Evolutionary conservation across 1,140 invertebrate species (phyloP), one percentile per base, ranked within the genome.

Genomic region (Neodiprion lecontei): DNA sequence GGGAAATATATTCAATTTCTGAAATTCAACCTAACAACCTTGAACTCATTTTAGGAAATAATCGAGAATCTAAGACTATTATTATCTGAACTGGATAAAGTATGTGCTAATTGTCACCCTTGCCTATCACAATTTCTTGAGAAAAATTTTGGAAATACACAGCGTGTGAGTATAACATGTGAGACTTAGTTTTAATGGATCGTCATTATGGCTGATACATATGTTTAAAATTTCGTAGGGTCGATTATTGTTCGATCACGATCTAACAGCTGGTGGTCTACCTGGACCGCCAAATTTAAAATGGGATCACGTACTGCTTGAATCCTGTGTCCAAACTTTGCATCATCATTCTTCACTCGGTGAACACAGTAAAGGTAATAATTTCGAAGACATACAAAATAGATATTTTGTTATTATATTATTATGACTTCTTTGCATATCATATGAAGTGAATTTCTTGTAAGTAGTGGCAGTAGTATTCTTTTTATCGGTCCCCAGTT

Each of bases 101-200:
- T 82, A 12, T 87, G 84, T 75, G 82, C 88, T 50, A 89, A 90
- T 67, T 86, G 88, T 61, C 92, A 94, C 88, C 86, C 88, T 47
- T 94, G 93, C 86, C 89, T 94, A 70, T 84, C 89, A 65, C 90
- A 92, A 77, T 94, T 93, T 81, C 83, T 94, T 23, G 89, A 88
- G 1, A 93, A 91, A 84, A 91, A 90, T 73, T 94, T 94, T 85
- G 85, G 89, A 70, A 90, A 90, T 82, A 84, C 89, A 28, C 77
- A 82, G 75, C 78, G 81, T 67, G 88, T 88, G 79, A 83, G 84
- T 84, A 79, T 70, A 17, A 12, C 88, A 76, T 87, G 87, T 81
- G 80, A 85, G 12, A 83, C 85, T 77, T 84, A 71, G 28, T 72
- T 40, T 48, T 66, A 28, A 17, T 75, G 72, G 72, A 48, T 40